Evolutionary conservation across 2,113 vertebrate species (phyloP), one percentile per base, ranked within the genome.

Genomic region (Myiagra hebetior): DNA sequence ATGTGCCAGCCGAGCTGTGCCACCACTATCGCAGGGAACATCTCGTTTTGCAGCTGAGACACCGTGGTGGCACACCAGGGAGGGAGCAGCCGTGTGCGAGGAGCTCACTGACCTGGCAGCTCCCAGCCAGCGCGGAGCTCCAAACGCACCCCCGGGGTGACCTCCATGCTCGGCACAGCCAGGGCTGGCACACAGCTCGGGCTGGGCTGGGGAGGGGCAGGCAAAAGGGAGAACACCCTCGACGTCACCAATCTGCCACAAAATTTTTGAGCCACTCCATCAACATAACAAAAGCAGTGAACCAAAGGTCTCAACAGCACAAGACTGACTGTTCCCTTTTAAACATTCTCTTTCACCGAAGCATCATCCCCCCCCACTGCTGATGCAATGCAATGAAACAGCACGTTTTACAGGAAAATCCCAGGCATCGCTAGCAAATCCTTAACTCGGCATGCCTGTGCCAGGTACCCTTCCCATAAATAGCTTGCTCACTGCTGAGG

Each of bases 401-500:
- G 18, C 56, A 14, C 0, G 10, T 27, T 85, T 42, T 6, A n/a
- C 49, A 56, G 14, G 3, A 62, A 81, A 86, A 84, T 22, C 90
- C 59, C 85, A 69, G 67, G 70, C 74, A 72, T 13, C 15, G 2
- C 2, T 2, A 87, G 78, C 56, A 91, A 86, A 95, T 41, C 93
- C 89, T 9, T 2, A 12, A 39, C 53, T 18, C 13, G 3, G 75
- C 2, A 1, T 0, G 14, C 37, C 56, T 1, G 49, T 94, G 93
- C 93, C 90, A 85, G 93, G 95, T 93, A 96, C 90, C 70, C 80
- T 91, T 83, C 92, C 96, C 85, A 68, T 53, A 93, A 96, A 94
- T n/a, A 94, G 88, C 90, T 46, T 6, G 16, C 30, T 72, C 78
- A 47, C 87, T 3, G 41, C 78, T 6, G 87, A 96, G 91, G 89